Evolutionary conservation across 2,113 vertebrate species (phyloP).

Genomic region (Ardeotis arabs): DNA sequence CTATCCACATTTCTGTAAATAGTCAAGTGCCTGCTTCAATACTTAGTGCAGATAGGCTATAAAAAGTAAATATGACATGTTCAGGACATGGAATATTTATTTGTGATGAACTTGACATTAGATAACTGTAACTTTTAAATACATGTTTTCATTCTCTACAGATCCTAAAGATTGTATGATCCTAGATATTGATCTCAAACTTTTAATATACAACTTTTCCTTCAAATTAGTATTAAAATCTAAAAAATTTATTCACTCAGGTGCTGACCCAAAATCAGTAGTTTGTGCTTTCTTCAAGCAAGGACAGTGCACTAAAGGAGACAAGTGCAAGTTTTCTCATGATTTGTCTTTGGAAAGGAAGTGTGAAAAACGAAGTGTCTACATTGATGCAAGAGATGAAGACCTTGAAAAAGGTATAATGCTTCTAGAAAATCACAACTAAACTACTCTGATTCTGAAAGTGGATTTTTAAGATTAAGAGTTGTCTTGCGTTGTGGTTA

Average conservation of each 20-base stretch:
- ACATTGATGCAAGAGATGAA: slow-evolving; percentile 94
- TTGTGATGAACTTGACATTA: background rate
- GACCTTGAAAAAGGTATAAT: slow-evolving; percentile 92
- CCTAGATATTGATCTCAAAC: fast-evolving
- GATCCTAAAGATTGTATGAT: background rate
- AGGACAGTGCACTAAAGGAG: slow-evolving; percentile 97
- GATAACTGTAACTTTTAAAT: background rate
- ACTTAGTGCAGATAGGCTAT: background rate
- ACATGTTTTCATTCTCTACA: fast-evolving
- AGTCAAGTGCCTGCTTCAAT: background rate
- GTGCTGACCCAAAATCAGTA: slow-evolving; percentile 96
- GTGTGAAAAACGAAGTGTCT: slow-evolving; percentile 94
- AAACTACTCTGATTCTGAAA: background rate
- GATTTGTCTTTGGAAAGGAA: slow-evolving; percentile 95
- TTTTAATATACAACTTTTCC: background rate
- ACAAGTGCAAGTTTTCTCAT: slow-evolving; percentile 99
- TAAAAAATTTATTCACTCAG: slow-evolving; percentile 59
- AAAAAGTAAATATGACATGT: background rate
- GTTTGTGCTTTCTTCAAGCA: slow-evolving; percentile 99
- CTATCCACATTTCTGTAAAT: background rate
- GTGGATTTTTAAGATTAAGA: background rate
- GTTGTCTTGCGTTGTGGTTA: background rate
- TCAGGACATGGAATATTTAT: background rate
- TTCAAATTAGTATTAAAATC: background rate
- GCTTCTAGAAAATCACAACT: background rate